Conservation (phyloP, 2,888 invertebrate species). For the Branchellion lobata region DNA sequence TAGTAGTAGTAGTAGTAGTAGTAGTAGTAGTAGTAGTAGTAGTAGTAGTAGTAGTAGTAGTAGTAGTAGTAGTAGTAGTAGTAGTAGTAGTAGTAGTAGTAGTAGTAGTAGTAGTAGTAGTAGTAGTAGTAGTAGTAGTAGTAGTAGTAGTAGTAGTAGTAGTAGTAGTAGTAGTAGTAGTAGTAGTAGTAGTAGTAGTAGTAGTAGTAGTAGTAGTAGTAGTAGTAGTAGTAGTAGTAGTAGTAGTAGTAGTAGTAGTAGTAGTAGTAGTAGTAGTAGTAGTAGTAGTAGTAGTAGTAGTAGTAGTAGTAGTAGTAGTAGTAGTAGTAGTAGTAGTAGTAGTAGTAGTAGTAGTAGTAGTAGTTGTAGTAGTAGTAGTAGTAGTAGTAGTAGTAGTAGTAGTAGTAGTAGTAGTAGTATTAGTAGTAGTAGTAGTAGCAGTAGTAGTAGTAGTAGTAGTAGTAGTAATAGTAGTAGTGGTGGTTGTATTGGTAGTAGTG, state of each 20-base stretch:
- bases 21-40: too few relatives aligned
- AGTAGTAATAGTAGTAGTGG: too few relatives aligned
- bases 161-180: constrained; percentile 17
- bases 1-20: constrained; percentile 5
- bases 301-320: constrained; percentile 18
- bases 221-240: constrained; percentile 14
- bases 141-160: constrained; percentile 18
- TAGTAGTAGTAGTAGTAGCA: too few relatives aligned
- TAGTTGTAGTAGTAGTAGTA: too few relatives aligned
- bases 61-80: constrained; percentile 10
- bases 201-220: constrained; percentile 8
- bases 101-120: constrained; percentile 21
- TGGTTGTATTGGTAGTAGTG: too few relatives aligned
- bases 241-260: neutral
- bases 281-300: constrained; percentile 8
- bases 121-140: constrained; percentile 7
- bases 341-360: constrained; percentile 23
- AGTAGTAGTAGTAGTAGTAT: neutral
- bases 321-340: constrained; percentile 19
- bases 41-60: constrained; percentile 2
- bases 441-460: neutral
- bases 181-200: constrained; percentile 12
- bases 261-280: constrained; percentile 8
- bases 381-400: neutral
- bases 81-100: constrained; percentile 24